Conservation (phyloP, 1,140 invertebrate genomes). For the Nebria ingens region DNA sequence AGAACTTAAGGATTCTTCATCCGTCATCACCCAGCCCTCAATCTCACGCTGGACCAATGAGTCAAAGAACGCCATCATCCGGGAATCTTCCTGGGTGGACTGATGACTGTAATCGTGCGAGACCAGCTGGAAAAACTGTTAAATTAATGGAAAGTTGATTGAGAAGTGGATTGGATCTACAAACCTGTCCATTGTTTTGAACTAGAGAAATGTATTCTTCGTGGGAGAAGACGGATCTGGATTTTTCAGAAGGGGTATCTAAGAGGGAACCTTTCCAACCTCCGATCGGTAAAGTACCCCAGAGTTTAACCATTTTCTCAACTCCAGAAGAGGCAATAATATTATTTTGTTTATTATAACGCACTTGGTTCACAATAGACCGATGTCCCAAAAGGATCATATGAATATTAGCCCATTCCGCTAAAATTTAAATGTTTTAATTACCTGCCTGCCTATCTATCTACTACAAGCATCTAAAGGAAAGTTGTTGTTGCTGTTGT, state of each 20-base stretch:
- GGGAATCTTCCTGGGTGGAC: constrained; percentile 78
- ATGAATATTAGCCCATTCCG: constrained; percentile 49
- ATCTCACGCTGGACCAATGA: constrained; percentile 83
- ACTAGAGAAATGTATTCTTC: constrained; percentile 79
- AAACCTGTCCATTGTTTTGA: constrained; percentile 59
- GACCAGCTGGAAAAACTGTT: constrained; percentile 45
- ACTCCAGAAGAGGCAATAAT: constrained; percentile 89
- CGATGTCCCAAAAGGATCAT: constrained; percentile 80
- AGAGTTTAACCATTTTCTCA: constrained; percentile 90
- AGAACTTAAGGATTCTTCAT: constrained; percentile 30
- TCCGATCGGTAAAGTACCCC: constrained; percentile 62
- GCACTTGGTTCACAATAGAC: constrained; percentile 93
- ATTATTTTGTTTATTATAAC: constrained; percentile 75
- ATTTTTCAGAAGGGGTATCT: constrained; percentile 47
- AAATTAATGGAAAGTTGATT: constrained; percentile 13
- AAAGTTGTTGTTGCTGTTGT: too few relatives aligned
- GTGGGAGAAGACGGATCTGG: constrained; percentile 70
- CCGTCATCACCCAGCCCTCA: constrained; percentile 51
- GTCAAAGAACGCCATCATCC: constrained; percentile 96
- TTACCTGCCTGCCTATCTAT: too few relatives aligned
- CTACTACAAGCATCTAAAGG: too few relatives aligned
- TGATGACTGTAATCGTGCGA: constrained; percentile 72
- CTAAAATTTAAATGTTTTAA: constrained; percentile 19
- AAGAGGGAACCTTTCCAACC: constrained; percentile 44
- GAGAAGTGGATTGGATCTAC: constrained; percentile 16